Base-by-base conservation (phyloP, 1,140 invertebrate species). In the Eurosta solidaginis region DNA sequence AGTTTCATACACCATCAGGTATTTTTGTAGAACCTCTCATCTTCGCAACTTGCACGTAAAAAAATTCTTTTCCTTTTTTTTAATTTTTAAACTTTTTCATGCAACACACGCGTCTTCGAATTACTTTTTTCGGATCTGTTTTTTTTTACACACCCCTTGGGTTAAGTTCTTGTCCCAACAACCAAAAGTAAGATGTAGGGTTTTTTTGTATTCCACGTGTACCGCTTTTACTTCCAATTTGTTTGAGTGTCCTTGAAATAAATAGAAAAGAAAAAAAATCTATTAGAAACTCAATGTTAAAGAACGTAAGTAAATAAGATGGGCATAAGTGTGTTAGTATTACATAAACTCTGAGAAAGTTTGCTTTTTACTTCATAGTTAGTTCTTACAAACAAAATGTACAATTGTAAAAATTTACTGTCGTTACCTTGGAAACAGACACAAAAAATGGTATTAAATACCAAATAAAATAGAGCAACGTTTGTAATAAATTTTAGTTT, bases 161-260 rank as follows among this genome's bases (percentile, higher is more conserved):
- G 33, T 29, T 63, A 25, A 3, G 12, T 33, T 3, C 12, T 36
- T 14, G 12, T 5, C n/a, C n/a, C 17, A 68, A 20, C 59, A 22
- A 40, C 59, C 36, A 68, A 33, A 17, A 42, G 29, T n/a, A 68
- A 33, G 17, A 68, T 68, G 59, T 40, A 14, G n/a, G n/a, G 17
- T 40, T 36, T 33, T 68, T 40, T 68, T 68, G 33, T 68, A n/a
- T 36, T 59, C 4, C 14, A 68, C 59, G 59, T 68, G 33, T 7
- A 68, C 17, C 59, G 33, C 22, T 68, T 68, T 68, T 33, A 17
- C 36, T 20, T 68, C 59, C 59, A 68, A 68, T 68, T 68, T 68
- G 33, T 42, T 68, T 68, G 40, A 68, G 59, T 68, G 59, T 68
- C 59, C 59, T 68, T 68, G 59, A 68, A 68, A 68, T 36, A 68